Conservation (phyloP, 2,888 invertebrate species). For the Phaonia tiefii region DNA sequence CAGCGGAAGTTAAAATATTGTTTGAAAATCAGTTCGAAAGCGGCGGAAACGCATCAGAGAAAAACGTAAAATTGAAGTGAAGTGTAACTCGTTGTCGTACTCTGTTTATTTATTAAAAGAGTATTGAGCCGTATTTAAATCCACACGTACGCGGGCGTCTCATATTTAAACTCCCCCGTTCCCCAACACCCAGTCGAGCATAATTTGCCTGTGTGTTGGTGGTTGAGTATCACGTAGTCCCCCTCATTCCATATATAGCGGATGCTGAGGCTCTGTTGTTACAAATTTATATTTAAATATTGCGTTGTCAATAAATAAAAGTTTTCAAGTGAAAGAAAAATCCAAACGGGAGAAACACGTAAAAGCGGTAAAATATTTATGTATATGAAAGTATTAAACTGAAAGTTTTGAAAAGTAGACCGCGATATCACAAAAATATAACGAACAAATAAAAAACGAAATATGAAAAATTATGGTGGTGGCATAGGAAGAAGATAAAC, state of each 20-base stretch:
- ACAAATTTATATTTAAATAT: constrained; percentile 31
- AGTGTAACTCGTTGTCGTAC: constrained; percentile 54
- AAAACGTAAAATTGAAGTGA: constrained; percentile 42
- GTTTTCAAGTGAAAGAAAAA: constrained; percentile 19
- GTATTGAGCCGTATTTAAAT: constrained; percentile 55
- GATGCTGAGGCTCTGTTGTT: constrained; percentile 2
- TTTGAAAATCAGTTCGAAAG: constrained; percentile 4
- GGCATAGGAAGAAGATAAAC: constrained; percentile 13
- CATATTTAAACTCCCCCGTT: background rate
- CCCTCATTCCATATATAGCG: background rate
- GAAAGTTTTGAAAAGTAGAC: constrained; percentile 11
- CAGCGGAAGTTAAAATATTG: background rate
- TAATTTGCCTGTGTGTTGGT: background rate
- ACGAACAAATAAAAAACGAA: background rate
- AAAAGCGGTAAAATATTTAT: constrained; percentile 10
- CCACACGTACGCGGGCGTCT: constrained; percentile 30
- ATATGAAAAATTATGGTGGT: background rate
- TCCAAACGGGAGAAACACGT: background rate
- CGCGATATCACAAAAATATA: background rate
- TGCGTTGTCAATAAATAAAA: constrained; percentile 25
- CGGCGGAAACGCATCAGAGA: constrained; percentile 1
- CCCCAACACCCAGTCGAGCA: background rate
- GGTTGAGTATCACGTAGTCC: background rate
- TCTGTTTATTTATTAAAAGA: constrained; percentile 37
- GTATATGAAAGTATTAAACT: background rate